Evolutionary conservation across 2,797 vertebrate species (phyloP).

Genomic region (Phoxinus dragarum): DNA sequence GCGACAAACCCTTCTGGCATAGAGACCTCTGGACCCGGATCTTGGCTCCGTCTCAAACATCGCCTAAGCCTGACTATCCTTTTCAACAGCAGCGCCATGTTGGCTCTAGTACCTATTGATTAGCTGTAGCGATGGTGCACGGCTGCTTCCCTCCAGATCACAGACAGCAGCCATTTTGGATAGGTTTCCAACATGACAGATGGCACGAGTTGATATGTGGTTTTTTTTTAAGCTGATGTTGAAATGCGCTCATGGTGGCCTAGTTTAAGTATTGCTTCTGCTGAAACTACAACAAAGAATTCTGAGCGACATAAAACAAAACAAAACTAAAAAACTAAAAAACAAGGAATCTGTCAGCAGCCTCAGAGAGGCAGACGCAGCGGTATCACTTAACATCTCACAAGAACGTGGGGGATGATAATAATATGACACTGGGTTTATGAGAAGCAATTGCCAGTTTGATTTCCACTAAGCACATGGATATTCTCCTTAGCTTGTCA

Average conservation of each 20-base stretch:
- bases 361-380: slow-evolving; percentile 22
- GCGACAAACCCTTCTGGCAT: slow-evolving; percentile 42
- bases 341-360: slow-evolving; percentile 37
- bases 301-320: slow-evolving; percentile 3
- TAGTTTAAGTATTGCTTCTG: slow-evolving; percentile 42
- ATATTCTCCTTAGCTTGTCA: slow-evolving; percentile 40
- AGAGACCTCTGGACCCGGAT: slow-evolving; percentile 37
- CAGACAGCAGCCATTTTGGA: slow-evolving; percentile 68
- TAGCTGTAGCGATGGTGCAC: slow-evolving; percentile 60
- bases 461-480: slow-evolving; percentile 48
- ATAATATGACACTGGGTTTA: slow-evolving; percentile 49
- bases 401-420: slow-evolving; percentile 38
- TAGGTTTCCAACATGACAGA: slow-evolving; percentile 71
- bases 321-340: neutral
- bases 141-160: slow-evolving; percentile 65
- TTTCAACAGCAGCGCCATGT: slow-evolving; percentile 28
- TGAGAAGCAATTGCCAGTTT: slow-evolving; percentile 46
- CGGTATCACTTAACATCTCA: slow-evolving; percentile 49
- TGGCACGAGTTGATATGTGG: slow-evolving; percentile 69
- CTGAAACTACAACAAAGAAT: slow-evolving; percentile 35
- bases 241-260: slow-evolving; percentile 61
- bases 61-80: slow-evolving; percentile 38
- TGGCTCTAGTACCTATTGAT: slow-evolving; percentile 46
- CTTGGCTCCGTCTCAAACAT: slow-evolving; percentile 65
- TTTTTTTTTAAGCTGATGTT: slow-evolving; percentile 69